Evolutionary conservation across 2,888 invertebrate genomes (phyloP).

Genomic region (Phengaris alcon): DNA sequence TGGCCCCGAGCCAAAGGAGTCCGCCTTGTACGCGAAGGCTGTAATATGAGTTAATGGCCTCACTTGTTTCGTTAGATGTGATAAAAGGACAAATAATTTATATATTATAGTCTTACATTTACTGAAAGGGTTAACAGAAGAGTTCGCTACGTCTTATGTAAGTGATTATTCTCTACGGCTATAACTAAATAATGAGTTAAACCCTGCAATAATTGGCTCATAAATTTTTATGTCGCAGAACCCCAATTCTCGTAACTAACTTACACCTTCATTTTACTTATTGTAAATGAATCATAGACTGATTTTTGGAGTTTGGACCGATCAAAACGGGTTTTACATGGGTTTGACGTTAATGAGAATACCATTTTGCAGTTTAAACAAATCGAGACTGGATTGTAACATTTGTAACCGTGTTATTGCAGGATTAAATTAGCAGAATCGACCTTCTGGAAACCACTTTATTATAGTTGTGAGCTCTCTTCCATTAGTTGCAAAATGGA

Average conservation of each 20-base stretch:
- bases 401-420: too few species aligned
- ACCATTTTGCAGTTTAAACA: too few species aligned
- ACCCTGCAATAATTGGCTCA: background rate
- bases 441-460: background rate
- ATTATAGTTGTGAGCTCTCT: background rate
- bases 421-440: too few species aligned
- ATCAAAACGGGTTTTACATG: too few species aligned
- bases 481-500: conserved; percentile 1
- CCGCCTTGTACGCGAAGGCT: background rate
- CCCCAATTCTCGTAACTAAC: too few species aligned
- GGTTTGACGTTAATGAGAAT: too few species aligned
- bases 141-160: too few species aligned
- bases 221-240: background rate
- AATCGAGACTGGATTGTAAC: too few species aligned
- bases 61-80: background rate
- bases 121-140: too few species aligned
- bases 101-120: background rate
- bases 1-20: background rate
- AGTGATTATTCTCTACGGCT: background rate
- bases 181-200: background rate
- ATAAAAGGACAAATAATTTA: background rate
- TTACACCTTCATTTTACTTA: too few species aligned
- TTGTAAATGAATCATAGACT: too few species aligned
- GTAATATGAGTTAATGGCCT: background rate
- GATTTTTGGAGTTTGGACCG: too few species aligned